Evolutionary conservation across 2,797 vertebrate genomes (phyloP).

Genomic region (Mus spretus): DNA sequence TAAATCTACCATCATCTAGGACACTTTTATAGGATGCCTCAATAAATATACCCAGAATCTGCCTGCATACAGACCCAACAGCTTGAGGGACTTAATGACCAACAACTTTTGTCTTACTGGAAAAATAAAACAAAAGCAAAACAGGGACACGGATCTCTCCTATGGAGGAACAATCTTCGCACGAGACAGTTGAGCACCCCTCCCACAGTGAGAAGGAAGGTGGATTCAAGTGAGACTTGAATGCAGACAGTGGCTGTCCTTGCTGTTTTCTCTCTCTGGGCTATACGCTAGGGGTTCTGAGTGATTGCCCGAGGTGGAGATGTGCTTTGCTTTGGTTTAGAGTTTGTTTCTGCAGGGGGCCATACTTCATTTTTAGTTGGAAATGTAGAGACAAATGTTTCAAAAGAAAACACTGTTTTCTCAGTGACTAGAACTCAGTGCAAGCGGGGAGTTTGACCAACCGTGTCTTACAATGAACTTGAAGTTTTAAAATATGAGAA

Average conservation of each 20-base stretch:
- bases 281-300: slow-evolving; percentile 2
- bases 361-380: slow-evolving; percentile 57
- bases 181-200: background rate
- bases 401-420: slow-evolving; percentile 46
- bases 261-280: background rate
- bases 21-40: background rate
- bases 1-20: background rate
- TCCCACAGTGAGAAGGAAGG: background rate
- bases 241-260: background rate
- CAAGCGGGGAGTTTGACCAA: background rate
- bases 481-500: background rate
- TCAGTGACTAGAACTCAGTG: slow-evolving; percentile 59
- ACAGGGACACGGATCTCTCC: background rate
- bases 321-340: background rate
- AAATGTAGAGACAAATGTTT: slow-evolving; percentile 51
- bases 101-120: background rate
- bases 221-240: background rate
- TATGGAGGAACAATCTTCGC: background rate
- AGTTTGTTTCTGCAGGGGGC: background rate
- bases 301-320: slow-evolving; percentile 32
- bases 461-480: slow-evolving; percentile 41
- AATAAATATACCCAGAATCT: background rate
- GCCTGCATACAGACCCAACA: background rate
- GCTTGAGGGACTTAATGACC: slow-evolving; percentile 1
- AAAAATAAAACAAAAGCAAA: background rate